phyloP scores from a whole-genome alignment of 37 sponge, comb jelly and placozoan genomes.

The Tethya wilhelma region DNA sequence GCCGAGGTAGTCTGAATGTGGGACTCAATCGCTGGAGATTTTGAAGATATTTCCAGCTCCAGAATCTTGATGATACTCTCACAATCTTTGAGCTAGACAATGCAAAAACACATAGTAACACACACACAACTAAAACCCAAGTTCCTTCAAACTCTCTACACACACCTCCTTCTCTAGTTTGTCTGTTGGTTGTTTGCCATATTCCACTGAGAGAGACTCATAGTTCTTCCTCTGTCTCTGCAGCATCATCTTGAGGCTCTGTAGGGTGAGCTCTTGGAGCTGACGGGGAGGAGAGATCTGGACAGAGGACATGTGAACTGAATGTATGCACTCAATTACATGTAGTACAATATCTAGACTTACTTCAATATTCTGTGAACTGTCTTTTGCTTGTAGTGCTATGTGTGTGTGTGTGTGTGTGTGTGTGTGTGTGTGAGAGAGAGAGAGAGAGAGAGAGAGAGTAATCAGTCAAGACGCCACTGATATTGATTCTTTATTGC shows the following conservation, averaged over 20 bases:
- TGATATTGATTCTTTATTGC: no score
- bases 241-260: slow-evolving; percentile 65
- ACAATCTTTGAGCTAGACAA: slow-evolving; percentile 49
- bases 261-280: slow-evolving; percentile 55
- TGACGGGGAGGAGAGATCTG: slow-evolving; percentile 52
- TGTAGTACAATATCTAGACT: no score
- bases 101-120: not conserved
- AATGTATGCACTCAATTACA: no score
- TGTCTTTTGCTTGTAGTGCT: no score
- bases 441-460: no score
- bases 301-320: no score
- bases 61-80: slow-evolving; percentile 62
- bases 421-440: no score
- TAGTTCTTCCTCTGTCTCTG: slow-evolving; percentile 57
- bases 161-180: slow-evolving; percentile 60
- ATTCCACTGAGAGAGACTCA: slow-evolving; percentile 61
- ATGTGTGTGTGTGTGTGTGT: no score
- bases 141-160: no score
- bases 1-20: slow-evolving; percentile 56
- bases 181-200: slow-evolving; percentile 29
- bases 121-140: no score
- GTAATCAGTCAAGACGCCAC: no score
- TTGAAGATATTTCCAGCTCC: slow-evolving; percentile 68
- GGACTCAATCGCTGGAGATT: slow-evolving; percentile 58
- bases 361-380: no score